A percentile compares a stretch with the other conserved stretches of the same genome.
phyloP scores from a whole-genome alignment of 30 jellyfish, hydroid and myxozoan genomes.

The Hydractinia symbiolongicarpus region DNA sequence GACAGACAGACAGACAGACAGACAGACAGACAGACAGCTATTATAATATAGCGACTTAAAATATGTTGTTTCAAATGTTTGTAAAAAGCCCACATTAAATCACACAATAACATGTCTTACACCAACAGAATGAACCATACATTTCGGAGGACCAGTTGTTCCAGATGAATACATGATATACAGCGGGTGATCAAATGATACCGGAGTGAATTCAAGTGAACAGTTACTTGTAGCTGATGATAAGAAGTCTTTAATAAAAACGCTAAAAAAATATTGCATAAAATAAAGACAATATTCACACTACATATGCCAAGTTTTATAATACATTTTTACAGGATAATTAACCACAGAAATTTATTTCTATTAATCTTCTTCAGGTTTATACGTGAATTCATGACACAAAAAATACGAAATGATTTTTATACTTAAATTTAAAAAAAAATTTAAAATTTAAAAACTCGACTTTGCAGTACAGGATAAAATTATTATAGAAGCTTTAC shows the following conservation, averaged over 20 bases:
- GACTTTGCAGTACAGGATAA: too few relatives aligned
- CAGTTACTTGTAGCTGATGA: slow-evolving; percentile 51
- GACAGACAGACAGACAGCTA: too few relatives aligned
- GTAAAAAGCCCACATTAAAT: not conserved
- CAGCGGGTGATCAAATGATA: slow-evolving; percentile 93
- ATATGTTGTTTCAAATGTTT: too few relatives aligned
- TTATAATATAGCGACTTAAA: too few relatives aligned
- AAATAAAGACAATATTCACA: not conserved
- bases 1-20: too few relatives aligned
- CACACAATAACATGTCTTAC: slow-evolving; percentile 38
- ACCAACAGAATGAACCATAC: slow-evolving; percentile 99
- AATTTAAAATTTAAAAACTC: too few relatives aligned
- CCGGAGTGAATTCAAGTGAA: slow-evolving; percentile 44
- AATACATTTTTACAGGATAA: not conserved
- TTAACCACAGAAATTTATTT: not conserved
- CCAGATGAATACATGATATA: slow-evolving; percentile 98
- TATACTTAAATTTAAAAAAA: too few relatives aligned
- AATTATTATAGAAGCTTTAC: not conserved
- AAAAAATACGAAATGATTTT: too few relatives aligned
- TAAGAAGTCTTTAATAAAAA: slow-evolving; percentile 58
- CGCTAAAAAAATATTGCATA: slow-evolving; percentile 39
- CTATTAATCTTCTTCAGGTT: not conserved
- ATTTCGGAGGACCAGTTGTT: slow-evolving; percentile 96
- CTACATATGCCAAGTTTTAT: not conserved
- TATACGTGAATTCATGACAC: too few relatives aligned